phyloP scores from a whole-genome alignment of 1,140 invertebrate species.

The Eriocheir sinensis region DNA sequence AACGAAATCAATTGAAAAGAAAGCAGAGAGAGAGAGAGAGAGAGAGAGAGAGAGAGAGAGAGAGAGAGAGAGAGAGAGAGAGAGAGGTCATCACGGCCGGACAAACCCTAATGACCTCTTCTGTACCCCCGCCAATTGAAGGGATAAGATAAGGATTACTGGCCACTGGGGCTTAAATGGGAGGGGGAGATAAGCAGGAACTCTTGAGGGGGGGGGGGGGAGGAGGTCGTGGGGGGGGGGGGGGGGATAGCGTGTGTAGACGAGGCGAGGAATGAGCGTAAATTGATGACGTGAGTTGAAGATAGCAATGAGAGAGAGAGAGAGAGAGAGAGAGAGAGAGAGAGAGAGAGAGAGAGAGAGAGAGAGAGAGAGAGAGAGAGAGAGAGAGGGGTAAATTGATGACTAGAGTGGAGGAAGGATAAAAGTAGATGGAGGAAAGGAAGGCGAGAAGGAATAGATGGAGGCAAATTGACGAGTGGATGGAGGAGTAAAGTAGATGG shows the following conservation, averaged over 20 bases:
- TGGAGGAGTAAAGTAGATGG: no score
- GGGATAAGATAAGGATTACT: neutral
- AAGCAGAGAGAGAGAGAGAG: no score
- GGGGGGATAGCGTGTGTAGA: no score
- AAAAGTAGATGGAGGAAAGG: neutral
- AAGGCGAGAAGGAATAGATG: neutral
- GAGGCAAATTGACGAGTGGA: neutral
- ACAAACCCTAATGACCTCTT: no score
- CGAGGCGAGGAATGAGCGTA: no score
- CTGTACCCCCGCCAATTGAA: neutral
- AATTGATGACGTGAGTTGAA: no score
- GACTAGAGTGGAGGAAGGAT: neutral
- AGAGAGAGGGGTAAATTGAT: conserved; percentile 34
- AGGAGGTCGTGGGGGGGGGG: no score
- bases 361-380: conserved; percentile 44
- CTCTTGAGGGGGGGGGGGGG: no score
- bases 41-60: neutral
- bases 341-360: neutral
- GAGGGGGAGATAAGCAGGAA: neutral
- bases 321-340: neutral
- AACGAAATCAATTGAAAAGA: no score
- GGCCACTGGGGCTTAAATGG: neutral
- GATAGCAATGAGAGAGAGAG: neutral
- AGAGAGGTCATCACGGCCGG: neutral
- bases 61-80: neutral